phyloP scores from a whole-genome alignment of 2,888 invertebrate species.

The Caenorhabditis drosophilae region DNA sequence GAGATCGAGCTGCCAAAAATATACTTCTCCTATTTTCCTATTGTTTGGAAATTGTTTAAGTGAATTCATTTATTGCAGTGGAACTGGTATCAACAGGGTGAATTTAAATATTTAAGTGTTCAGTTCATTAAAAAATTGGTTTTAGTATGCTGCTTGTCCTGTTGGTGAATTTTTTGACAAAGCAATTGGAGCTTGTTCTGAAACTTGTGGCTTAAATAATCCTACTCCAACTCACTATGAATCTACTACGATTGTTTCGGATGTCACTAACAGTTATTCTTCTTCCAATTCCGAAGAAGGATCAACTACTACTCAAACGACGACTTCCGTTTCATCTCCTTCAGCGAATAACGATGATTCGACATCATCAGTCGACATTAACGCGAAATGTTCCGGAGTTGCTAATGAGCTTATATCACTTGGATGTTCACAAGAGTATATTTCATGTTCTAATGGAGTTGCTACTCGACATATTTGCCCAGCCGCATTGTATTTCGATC shows the following conservation, averaged over 20 bases:
- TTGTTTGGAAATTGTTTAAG: slow-evolving; percentile 45
- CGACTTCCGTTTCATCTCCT: not conserved
- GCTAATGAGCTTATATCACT: slow-evolving; percentile 11
- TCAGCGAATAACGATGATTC: not conserved
- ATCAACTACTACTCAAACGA: not conserved
- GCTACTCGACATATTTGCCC: slow-evolving; percentile 14
- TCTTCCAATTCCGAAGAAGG: not conserved
- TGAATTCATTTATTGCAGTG: slow-evolving; percentile 47
- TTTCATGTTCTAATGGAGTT: slow-evolving; percentile 26
- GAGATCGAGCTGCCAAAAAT: slow-evolving; percentile 15
- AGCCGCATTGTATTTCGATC: slow-evolving; percentile 17
- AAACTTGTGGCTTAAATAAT: slow-evolving; percentile 15
- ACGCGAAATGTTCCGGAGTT: not conserved
- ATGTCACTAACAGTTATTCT: too few relatives aligned
- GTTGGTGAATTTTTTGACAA: slow-evolving; percentile 43
- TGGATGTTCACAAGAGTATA: slow-evolving; percentile 33
- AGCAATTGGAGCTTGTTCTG: slow-evolving; percentile 16
- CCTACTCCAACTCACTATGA: too few relatives aligned
- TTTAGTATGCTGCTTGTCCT: slow-evolving; percentile 42
- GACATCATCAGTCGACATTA: not conserved
- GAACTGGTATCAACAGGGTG: slow-evolving; percentile 33
- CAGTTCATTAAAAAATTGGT: not conserved
- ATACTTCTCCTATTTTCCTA: slow-evolving; percentile 22
- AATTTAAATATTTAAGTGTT: not conserved
- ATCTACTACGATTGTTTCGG: too few relatives aligned